These are phyloP conservation scores for Anticlea derivata DNA, from an alignment of 2,888 invertebrate species.

Conservation along the genomic window DNA sequence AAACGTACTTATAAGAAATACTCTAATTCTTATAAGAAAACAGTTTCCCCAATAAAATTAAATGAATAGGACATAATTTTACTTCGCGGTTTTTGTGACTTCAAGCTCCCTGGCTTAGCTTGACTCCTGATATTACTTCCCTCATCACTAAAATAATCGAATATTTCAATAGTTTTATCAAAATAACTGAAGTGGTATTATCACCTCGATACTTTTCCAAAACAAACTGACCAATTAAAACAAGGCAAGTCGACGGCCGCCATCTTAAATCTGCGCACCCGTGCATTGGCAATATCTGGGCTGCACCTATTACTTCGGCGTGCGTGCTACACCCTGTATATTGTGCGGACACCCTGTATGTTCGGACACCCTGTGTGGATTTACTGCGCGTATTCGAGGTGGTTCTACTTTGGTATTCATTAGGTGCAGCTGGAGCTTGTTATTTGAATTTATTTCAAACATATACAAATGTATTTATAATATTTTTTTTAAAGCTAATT, in stretches of 20 bases:
- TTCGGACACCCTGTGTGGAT: constrained; percentile 35
- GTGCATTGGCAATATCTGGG: constrained; percentile 80
- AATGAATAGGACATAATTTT: no score
- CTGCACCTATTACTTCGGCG: constrained; percentile 64
- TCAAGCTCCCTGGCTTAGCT: no score
- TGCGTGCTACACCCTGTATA: constrained; percentile 55
- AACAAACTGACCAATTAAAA: constrained; percentile 73
- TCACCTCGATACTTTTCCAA: constrained; percentile 50
- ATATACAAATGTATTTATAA: no score
- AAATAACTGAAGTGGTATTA: constrained; percentile 25
- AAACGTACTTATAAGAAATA: no score
- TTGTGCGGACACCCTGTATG: constrained; percentile 42
- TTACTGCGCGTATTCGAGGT: constrained; percentile 33
- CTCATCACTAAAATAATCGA: no score
- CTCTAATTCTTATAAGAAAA: no score
- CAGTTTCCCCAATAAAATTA: no score
- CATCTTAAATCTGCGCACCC: constrained; percentile 79
- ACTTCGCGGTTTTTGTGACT: no score
- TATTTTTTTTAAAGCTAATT: no score
- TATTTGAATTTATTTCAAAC: constrained; percentile 3
- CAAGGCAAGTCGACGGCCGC: constrained; percentile 78
- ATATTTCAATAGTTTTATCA: no score
- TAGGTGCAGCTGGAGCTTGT: constrained; percentile 11
- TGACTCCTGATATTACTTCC: no score
- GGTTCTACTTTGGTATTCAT: constrained; percentile 22